Evolutionary conservation across 2,888 invertebrate genomes (phyloP).

Genomic region (Cremastinae sp.): DNA sequence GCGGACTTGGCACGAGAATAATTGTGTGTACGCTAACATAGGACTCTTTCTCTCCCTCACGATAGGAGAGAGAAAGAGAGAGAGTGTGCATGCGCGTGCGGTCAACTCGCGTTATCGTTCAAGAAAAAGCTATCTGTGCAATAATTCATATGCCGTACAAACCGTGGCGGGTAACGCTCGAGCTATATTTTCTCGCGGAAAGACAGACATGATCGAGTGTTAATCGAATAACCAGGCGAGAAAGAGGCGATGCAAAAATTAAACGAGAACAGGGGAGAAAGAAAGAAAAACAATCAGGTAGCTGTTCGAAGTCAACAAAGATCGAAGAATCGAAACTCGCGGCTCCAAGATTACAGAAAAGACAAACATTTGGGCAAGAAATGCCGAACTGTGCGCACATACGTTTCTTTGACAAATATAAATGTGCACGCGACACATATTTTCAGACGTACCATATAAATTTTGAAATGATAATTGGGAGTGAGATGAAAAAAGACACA

Average conservation of each 20-base stretch:
- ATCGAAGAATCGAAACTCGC: conserved; percentile 17
- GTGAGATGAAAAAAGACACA: too few relatives aligned
- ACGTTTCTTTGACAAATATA: conserved; percentile 69
- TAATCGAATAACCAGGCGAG: conserved; percentile 68
- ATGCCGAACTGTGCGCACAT: conserved; percentile 64
- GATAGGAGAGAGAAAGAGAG: too few relatives aligned
- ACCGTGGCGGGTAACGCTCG: conserved; percentile 63
- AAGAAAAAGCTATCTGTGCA: conserved; percentile 53
- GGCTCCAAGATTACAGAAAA: conserved; percentile 33
- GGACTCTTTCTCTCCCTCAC: too few relatives aligned
- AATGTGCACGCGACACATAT: conserved; percentile 12
- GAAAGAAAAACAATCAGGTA: not conserved
- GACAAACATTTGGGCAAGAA: conserved; percentile 57
- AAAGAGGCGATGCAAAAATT: conserved; percentile 18
- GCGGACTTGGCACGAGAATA: too few relatives aligned
- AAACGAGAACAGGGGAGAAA: conserved; percentile 5
- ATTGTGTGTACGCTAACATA: too few relatives aligned
- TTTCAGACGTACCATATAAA: too few relatives aligned
- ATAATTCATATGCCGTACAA: conserved; percentile 64
- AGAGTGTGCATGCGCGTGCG: not conserved
- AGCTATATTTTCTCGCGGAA: conserved; percentile 70
- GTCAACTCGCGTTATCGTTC: conserved; percentile 36
- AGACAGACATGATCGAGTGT: conserved; percentile 76
- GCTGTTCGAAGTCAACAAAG: not conserved
- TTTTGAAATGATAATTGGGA: too few relatives aligned